A percentile compares a stretch with the other conserved stretches of the same genome.
Conservation (phyloP, 2,888 invertebrate genomes). For the Silvanus unidentatus region DNA sequence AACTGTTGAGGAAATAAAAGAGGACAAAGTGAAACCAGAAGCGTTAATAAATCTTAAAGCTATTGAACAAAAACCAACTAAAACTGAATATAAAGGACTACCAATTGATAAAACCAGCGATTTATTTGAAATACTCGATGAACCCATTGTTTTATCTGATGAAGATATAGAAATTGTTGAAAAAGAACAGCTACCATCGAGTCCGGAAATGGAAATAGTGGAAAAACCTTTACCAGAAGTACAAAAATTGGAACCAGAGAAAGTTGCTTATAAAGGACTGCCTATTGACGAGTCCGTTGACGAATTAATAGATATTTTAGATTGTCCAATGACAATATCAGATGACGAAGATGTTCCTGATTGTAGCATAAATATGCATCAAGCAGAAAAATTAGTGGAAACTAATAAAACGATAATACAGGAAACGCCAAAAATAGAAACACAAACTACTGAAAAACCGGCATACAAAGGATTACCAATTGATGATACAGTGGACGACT, state of each 20-base stretch:
- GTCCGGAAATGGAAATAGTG: no score
- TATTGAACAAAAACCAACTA: conserved; percentile 1
- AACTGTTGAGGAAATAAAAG: background rate
- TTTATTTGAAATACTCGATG: conserved; percentile 34
- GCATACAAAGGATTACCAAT: conserved; percentile 26
- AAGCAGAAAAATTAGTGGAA: conserved; percentile 15
- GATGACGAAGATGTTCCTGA: conserved; percentile 23
- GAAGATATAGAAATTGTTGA: conserved; percentile 18
- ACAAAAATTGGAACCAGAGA: conserved; percentile 3
- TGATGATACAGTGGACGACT: conserved; percentile 25
- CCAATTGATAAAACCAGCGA: conserved; percentile 25
- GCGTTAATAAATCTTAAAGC: no score
- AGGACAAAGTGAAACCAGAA: background rate
- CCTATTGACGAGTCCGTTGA: conserved; percentile 33
- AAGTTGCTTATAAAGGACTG: conserved; percentile 24
- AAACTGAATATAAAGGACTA: conserved; percentile 25
- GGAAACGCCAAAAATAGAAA: conserved; percentile 12
- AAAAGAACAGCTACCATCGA: background rate
- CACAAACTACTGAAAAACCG: conserved; percentile 9
- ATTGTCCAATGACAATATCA: conserved; percentile 27
- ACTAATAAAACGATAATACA: conserved; percentile 26
- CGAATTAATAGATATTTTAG: conserved; percentile 41
- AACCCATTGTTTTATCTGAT: conserved; percentile 41
- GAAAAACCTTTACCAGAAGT: background rate
- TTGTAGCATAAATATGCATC: conserved; percentile 1